Evolutionary conservation across 2,113 vertebrate genomes (phyloP).

Genomic region (Rhabdornis inornatus): DNA sequence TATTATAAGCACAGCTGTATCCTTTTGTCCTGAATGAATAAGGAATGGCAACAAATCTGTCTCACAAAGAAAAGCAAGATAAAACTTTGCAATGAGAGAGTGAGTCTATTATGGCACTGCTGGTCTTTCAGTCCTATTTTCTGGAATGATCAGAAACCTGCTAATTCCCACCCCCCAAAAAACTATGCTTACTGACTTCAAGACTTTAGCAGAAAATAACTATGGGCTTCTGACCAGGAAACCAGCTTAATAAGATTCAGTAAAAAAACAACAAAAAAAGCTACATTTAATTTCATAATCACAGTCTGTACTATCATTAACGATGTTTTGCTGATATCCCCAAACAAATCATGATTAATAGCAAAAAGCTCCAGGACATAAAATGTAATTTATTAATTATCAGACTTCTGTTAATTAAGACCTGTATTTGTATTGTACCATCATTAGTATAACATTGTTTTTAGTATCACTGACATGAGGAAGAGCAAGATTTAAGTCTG

Average conservation of each 20-base stretch:
- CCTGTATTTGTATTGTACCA: background rate
- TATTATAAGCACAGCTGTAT: background rate
- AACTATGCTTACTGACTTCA: background rate
- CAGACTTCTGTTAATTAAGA: background rate
- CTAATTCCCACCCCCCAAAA: background rate
- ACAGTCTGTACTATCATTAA: constrained; percentile 23
- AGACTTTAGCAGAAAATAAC: background rate
- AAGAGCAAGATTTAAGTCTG: background rate
- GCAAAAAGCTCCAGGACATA: background rate
- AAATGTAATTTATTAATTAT: constrained; percentile 4
- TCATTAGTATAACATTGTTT: background rate
- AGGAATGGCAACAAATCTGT: background rate
- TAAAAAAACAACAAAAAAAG: background rate
- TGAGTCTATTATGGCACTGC: background rate
- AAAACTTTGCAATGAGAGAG: background rate
- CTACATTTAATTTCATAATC: constrained; percentile 30
- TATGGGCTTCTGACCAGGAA: background rate
- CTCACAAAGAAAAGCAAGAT: background rate
- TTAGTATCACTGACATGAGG: background rate
- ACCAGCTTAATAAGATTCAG: background rate
- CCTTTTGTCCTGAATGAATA: background rate
- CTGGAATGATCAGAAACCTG: background rate
- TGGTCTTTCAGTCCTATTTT: background rate
- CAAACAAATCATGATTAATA: background rate
- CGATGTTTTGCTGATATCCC: background rate